Evolutionary conservation across 2,113 vertebrate genomes (phyloP), one percentile per base, ranked within the genome.

Genomic region (Acanthisitta chloris): DNA sequence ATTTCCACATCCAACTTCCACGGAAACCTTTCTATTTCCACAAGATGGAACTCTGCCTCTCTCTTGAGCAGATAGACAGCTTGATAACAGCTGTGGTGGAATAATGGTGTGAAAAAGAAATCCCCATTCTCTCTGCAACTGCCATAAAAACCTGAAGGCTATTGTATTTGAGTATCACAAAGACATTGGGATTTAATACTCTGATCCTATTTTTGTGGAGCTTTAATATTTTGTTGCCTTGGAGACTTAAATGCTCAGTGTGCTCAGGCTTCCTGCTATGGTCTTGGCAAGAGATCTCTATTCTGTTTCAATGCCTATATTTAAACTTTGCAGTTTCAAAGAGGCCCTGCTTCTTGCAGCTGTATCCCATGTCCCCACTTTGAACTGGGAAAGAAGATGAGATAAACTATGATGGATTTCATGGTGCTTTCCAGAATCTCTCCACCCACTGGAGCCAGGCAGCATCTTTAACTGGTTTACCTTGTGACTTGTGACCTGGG

Each of bases 181-280:
- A 96, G 87, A 95, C 72, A 59, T 10, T 93, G 88, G 80, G 72
- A 40, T 90, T 93, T 93, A 88, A 90, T 84, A 42, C 83, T 84
- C 59, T 81, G 69, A 92, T 96, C 92, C 92, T 95, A 65, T 92
- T 93, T 96, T 94, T 72, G 92, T 86, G 55, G 45, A 61, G 92
- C 90, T 92, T 94, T 96, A 94, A 94, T 96, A 93, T 96, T 96
- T 96, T 95, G 96, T 96, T 97, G 92, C 92, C 94, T 86, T 96
- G 91, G 94, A 93, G 90, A 97, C 72, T 76, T 77, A 36, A 94
- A 70, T 76, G 45, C 59, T 93, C 76, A 59, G 48, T 81, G 51
- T 72, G 72, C 88, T 97, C 72, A 70, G 61, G 48, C 95, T 97
- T 95, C 96, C 96, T 96, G 92, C 93, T 93, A 79, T 46, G 72